Base-by-base conservation (phyloP, 2,888 invertebrate genomes). In the Pachliopta kotzebuea region DNA sequence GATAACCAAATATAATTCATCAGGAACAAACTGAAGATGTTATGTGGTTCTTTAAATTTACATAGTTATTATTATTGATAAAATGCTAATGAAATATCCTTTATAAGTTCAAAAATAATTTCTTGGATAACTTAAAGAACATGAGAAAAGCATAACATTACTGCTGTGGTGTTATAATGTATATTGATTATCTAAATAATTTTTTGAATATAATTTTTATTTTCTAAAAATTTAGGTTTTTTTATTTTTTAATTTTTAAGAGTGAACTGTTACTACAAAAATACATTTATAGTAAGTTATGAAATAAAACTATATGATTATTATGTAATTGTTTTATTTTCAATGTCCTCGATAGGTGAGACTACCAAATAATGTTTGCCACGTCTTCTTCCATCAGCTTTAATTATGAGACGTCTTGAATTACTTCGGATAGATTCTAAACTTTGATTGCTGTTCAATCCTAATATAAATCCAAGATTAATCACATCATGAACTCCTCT, bases 401-500 rank as follows among this genome's bases (percentile, higher is more conserved):
- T 94, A 7, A 95, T 76, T 69, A 94, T 93, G 0, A 96, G 87
- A 74, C 90, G 90, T 42, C 94, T 88, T 73, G 94, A 90, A 75
- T 93, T 93, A 70, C 86, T 84, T 72, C 93, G 87, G 42, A 96
- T 86, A 0, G 94, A 91, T 76, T 93, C 93, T 80, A 95, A 94
- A 50, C 95, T 93, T 77, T 95, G 94, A 71, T 93, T 93, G 77
- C 94, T 94, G 59, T 93, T 94, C 4, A 96, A 82, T 4, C 96
- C 96, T 76, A 96, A 93, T 69, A 96, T 90, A 66, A 94, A 92
- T 17, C 94, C 95, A 73, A 97, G 88, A 84, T 95, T 95, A 17
- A 95, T 93, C 18, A 97, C 88, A 86, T 97, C 96, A 79, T 96
- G 95, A 0, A 96, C 95, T 74, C 94, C 93, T 74, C 96, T 88